Evolutionary conservation across 2,797 vertebrate genomes (phyloP).

Genomic region (Parambassis ranga): DNA sequence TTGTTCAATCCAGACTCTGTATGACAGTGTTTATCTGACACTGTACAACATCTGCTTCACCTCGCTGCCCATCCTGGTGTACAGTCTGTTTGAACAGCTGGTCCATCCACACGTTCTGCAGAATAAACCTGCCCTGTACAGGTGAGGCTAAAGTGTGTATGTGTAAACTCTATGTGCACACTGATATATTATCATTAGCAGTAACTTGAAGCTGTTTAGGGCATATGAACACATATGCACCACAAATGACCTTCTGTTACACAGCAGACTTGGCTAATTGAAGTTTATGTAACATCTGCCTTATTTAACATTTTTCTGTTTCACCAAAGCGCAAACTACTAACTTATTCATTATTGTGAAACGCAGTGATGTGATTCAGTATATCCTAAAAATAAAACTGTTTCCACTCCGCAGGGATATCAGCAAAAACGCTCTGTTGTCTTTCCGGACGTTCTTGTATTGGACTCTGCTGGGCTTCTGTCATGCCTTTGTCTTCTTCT

Average conservation of each 20-base stretch:
- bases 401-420: slow-evolving; percentile 86
- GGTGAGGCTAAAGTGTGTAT: slow-evolving; percentile 83
- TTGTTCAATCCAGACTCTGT: slow-evolving; percentile 86
- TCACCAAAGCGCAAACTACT: background rate
- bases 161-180: background rate
- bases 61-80: slow-evolving; percentile 96
- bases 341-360: background rate
- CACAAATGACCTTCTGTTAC: too few species aligned
- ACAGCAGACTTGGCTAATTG: background rate
- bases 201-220: too few species aligned
- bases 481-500: slow-evolving; percentile 97
- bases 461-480: slow-evolving; percentile 96
- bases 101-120: slow-evolving; percentile 93
- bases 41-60: slow-evolving; percentile 99
- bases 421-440: slow-evolving; percentile 92
- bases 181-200: background rate
- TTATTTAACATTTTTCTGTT: background rate
- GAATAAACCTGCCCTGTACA: slow-evolving; percentile 92
- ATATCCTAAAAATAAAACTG: background rate
- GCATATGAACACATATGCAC: too few species aligned
- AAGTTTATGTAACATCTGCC: background rate
- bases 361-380: background rate
- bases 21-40: slow-evolving; percentile 98
- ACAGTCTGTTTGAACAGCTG: slow-evolving; percentile 98
- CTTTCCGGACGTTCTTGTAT: slow-evolving; percentile 94